These are phyloP conservation scores for Lobophora halterata DNA, from an alignment of 2,888 invertebrate species.

Conservation along the genomic window DNA sequence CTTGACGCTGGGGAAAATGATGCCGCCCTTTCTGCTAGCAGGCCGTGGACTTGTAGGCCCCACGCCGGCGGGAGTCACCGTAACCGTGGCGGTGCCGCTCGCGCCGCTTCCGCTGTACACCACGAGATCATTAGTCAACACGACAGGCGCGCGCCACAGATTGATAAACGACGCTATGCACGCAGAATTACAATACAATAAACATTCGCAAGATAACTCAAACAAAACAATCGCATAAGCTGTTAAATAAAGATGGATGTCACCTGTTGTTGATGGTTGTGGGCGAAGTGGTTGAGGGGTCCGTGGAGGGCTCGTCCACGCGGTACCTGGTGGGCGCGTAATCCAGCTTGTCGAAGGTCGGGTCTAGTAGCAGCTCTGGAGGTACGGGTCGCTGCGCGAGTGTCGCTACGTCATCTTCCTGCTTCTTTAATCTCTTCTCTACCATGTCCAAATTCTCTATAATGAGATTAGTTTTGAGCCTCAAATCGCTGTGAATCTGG, in stretches of 20 bases:
- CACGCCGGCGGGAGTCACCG: conserved; percentile 54
- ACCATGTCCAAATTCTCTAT: conserved; percentile 94
- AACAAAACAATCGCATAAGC: conserved; percentile 40
- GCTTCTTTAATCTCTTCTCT: conserved; percentile 90
- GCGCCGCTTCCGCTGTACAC: conserved; percentile 73
- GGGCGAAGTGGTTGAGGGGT: conserved; percentile 63
- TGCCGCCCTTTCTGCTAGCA: conserved; percentile 85
- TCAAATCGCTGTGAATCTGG: conserved; percentile 90
- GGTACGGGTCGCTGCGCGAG: conserved; percentile 87
- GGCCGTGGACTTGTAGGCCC: conserved; percentile 67
- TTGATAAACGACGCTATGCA: conserved; percentile 18
- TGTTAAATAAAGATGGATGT: conserved; percentile 52
- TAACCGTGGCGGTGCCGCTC: conserved; percentile 56
- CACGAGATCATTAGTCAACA: conserved; percentile 65
- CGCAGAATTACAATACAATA: conserved; percentile 39
- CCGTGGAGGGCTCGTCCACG: conserved; percentile 62
- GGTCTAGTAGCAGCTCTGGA: conserved; percentile 85
- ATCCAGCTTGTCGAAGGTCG: conserved; percentile 89
- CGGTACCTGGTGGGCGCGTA: conserved; percentile 87
- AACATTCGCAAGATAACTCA: conserved; percentile 29
- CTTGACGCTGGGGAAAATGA: conserved; percentile 95
- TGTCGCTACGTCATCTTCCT: conserved; percentile 90
- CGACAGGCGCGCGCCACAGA: conserved; percentile 35
- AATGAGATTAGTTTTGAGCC: conserved; percentile 91
- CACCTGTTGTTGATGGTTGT: conserved; percentile 69